Conservation (phyloP, 2,113 vertebrate species). For the Parus major region DNA sequence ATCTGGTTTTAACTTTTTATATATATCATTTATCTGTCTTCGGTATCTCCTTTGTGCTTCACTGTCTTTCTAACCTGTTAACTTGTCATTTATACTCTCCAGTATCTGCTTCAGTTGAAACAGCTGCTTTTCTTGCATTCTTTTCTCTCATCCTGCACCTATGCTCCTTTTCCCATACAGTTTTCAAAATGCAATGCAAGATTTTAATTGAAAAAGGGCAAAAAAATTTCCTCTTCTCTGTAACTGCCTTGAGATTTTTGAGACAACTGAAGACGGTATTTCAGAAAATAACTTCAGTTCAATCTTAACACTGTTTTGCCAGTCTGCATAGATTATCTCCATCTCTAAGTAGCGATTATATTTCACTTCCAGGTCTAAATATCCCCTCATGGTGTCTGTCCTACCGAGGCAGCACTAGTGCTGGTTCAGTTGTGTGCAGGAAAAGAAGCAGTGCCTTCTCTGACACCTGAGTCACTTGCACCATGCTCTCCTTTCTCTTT, state of each 20-base stretch:
- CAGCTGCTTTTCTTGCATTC: background rate
- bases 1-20: background rate
- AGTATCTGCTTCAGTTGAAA: background rate
- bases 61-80: background rate
- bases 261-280: background rate
- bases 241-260: background rate
- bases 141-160: background rate
- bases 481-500: rapidly evolving
- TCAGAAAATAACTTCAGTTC: background rate
- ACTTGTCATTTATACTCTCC: background rate
- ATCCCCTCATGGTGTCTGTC: background rate
- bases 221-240: background rate
- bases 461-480: background rate
- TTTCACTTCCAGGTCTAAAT: background rate
- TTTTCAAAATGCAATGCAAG: background rate
- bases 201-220: background rate
- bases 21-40: background rate
- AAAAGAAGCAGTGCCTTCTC: background rate
- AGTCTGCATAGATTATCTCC: background rate
- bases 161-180: rapidly evolving
- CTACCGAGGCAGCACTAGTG: background rate
- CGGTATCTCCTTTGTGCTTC: background rate
- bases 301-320: background rate
- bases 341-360: background rate
- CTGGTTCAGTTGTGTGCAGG: background rate